Evolutionary conservation across 1,140 invertebrate species (phyloP).

Genomic region (Maniola jurtina): DNA sequence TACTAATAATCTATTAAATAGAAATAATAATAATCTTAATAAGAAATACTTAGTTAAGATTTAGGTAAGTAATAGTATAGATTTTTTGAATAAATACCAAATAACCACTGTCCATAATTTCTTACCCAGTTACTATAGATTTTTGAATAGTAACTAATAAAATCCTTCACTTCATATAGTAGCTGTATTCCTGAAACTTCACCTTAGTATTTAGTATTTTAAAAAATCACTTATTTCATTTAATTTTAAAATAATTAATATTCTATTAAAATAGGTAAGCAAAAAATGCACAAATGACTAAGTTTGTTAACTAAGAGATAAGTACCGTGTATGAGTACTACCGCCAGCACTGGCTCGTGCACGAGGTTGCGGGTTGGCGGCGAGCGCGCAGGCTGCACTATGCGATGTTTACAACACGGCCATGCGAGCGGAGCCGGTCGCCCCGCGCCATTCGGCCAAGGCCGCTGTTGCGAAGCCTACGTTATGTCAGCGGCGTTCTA

Average conservation of each 20-base stretch:
- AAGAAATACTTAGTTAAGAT: neutral
- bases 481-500: conserved; percentile 76
- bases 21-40: too few relatives aligned
- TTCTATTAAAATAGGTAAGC: neutral
- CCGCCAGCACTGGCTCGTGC: conserved; percentile 10
- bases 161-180: neutral
- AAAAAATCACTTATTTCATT: too few relatives aligned
- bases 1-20: too few relatives aligned
- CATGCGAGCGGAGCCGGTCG: conserved; percentile 29
- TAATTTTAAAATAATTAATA: too few relatives aligned
- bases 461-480: conserved; percentile 71
- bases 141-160: neutral
- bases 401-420: conserved; percentile 33
- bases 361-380: neutral
- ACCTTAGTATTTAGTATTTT: neutral
- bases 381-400: conserved; percentile 27
- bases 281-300: neutral
- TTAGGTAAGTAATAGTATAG: neutral
- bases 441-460: conserved; percentile 62
- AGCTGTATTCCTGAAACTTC: neutral
- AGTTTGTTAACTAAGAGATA: neutral
- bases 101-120: neutral
- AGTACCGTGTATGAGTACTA: neutral
- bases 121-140: conserved; percentile 1
- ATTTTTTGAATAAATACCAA: neutral